Evolutionary conservation across 2,888 invertebrate species (phyloP).

Genomic region (Cryptocephalus moraei): DNA sequence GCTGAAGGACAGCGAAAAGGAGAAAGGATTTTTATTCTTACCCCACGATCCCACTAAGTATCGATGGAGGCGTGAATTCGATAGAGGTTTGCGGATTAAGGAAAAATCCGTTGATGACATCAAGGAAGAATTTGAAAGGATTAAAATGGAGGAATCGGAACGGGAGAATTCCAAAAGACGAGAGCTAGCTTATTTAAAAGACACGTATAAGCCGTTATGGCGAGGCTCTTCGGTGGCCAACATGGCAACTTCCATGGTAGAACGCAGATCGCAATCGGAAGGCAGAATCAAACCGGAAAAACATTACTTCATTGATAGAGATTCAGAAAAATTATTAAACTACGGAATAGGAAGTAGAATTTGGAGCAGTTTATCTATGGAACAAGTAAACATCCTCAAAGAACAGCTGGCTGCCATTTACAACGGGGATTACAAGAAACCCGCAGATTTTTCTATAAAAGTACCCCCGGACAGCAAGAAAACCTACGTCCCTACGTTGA

Average conservation of each 20-base stretch:
- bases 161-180: constrained; percentile 38
- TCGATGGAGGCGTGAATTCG: constrained; percentile 66
- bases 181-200: constrained; percentile 43
- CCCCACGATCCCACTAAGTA: constrained; percentile 63
- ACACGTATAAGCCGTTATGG: constrained; percentile 73
- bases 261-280: constrained; percentile 44
- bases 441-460: constrained; percentile 53
- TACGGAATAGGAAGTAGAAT: constrained; percentile 63
- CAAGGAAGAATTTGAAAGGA: constrained; percentile 61
- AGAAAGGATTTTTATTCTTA: constrained; percentile 74
- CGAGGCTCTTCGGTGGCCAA: constrained; percentile 74
- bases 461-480: constrained; percentile 36
- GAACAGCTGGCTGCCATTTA: constrained; percentile 75
- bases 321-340: constrained; percentile 31
- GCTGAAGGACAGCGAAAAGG: constrained; percentile 66
- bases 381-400: constrained; percentile 72
- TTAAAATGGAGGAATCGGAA: constrained; percentile 44
- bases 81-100: constrained; percentile 67
- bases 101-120: constrained; percentile 84
- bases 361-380: constrained; percentile 76
- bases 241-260: constrained; percentile 61
- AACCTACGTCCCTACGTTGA: constrained; percentile 23
- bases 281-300: constrained; percentile 25
- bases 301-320: constrained; percentile 21
- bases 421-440: constrained; percentile 41